Conservation (phyloP, 2,888 invertebrate species). For the Drosophila birchii region DNA sequence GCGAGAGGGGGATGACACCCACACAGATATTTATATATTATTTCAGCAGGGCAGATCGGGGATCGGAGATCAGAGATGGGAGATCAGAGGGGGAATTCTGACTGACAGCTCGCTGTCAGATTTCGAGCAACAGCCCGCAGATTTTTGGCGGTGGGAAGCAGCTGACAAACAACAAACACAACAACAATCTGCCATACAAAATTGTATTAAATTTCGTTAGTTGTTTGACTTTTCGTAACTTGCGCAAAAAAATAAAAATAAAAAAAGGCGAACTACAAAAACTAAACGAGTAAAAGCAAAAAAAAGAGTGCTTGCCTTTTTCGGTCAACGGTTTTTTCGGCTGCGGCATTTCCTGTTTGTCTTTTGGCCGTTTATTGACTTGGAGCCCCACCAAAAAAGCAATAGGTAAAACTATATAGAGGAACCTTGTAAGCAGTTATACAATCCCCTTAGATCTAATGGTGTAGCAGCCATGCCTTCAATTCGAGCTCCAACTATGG, state of each 20-base stretch:
- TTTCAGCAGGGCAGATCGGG: background rate
- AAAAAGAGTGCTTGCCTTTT: conserved; percentile 66
- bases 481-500: conserved; percentile 28
- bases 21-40: conserved; percentile 18
- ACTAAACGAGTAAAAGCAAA: conserved; percentile 54
- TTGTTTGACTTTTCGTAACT: conserved; percentile 72
- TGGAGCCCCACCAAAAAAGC: conserved; percentile 26
- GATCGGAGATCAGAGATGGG: conserved; percentile 33
- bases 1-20: conserved; percentile 28
- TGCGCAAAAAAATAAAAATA: conserved; percentile 41
- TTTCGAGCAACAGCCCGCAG: conserved; percentile 64
- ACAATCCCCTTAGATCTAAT: conserved; percentile 62
- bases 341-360: conserved; percentile 51
- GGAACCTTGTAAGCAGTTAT: conserved; percentile 40
- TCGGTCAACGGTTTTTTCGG: conserved; percentile 66
- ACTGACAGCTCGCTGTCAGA: conserved; percentile 75
- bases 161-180: conserved; percentile 41
- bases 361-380: conserved; percentile 42
- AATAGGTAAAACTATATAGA: conserved; percentile 20
- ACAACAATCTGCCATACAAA: conserved; percentile 45
- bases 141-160: conserved; percentile 48
- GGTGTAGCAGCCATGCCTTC: conserved; percentile 38
- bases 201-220: conserved; percentile 78
- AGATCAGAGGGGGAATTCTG: conserved; percentile 36
- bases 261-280: conserved; percentile 35